Base-by-base conservation (phyloP, 2,797 vertebrate species). In the Brotula barbata region DNA sequence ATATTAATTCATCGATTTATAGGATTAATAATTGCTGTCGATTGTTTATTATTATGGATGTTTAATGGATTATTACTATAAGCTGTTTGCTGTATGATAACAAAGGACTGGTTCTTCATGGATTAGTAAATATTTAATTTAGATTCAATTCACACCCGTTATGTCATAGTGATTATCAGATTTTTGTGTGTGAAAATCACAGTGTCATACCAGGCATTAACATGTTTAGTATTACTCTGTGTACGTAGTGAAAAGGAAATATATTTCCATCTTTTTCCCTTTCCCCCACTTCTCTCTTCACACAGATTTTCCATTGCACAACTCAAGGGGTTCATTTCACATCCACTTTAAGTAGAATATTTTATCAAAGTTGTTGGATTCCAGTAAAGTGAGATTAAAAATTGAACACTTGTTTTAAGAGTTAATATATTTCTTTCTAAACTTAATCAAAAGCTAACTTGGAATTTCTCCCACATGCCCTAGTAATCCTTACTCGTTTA, bases 331-430 rank as follows among this genome's bases (percentile, higher is more conserved):
- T 51, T 59, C n/a, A 60, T 51, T 50, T 69, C 49, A 46, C 28
- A 66, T 61, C 52, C 25, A 56, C 48, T 68, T 23, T 47, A 67
- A 81, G 55, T 20, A 31, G 67, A 80, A 83, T 82, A 73, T 80
- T 82, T 42, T 22, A 85, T 81, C 69, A 80, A 77, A 79, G 61
- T 57, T 73, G 22, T 22, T 54, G 50, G 22, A 52, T 71, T 80
- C 71, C 49, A 57, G 53, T 49, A 69, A 71, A 79, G 47, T 46
- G 13, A 21, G 23, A 69, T 75, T 23, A 68, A 68, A 76, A 68
- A 71, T 75, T 22, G 20, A 73, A 10, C 4, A 41, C n/a, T 44
- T 70, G 17, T 55, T 68, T 71, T 22, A 69, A 15, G 21, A 64
- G 39, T 68, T 49, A 55, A 42, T 51, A 57, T 40, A 66, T 54